Percentiles rank a stretch among this genome's conserved stretches.
phyloP scores from a whole-genome alignment of 2,113 vertebrate species.

The Pachypanchax playfairii region DNA sequence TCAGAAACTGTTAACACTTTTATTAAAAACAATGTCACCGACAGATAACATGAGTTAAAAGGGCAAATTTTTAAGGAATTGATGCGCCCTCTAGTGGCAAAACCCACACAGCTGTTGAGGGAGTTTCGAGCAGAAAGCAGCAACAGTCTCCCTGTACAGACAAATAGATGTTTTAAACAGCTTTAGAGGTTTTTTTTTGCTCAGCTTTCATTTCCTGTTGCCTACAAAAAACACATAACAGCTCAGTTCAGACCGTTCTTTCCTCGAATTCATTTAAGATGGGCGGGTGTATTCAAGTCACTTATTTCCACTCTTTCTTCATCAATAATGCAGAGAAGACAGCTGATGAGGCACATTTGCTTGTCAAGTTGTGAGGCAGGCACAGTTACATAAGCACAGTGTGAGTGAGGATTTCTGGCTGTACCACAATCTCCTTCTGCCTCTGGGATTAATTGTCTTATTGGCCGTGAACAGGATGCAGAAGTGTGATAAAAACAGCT shows the following conservation, averaged over 20 bases:
- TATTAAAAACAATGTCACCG: slow-evolving; percentile 59
- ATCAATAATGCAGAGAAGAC: slow-evolving; percentile 64
- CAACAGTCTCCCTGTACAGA: not conserved
- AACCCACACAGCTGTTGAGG: not conserved
- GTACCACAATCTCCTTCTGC: slow-evolving; percentile 28
- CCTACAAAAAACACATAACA: not conserved
- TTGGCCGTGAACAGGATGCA: not conserved
- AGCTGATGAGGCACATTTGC: slow-evolving; percentile 64
- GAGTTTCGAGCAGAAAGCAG: not conserved
- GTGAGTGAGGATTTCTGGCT: slow-evolving; percentile 39
- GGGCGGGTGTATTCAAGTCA: slow-evolving; percentile 28
- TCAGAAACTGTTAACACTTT: too few relatives aligned
- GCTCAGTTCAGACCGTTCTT: slow-evolving; percentile 1
- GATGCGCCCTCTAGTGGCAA: slow-evolving; percentile 59
- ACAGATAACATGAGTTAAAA: slow-evolving; percentile 54
- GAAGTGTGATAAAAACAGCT: slow-evolving; percentile 5
- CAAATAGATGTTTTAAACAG: not conserved
- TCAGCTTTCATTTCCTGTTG: not conserved
- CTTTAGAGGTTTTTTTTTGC: not conserved
- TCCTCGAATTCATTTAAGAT: slow-evolving; percentile 31
- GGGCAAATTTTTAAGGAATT: slow-evolving; percentile 25
- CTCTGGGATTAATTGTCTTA: not conserved
- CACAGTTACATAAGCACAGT: slow-evolving; percentile 38
- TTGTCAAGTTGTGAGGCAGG: slow-evolving; percentile 50
- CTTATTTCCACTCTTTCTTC: slow-evolving; percentile 37